phyloP scores from a whole-genome alignment of 2,888 invertebrate species.

The Merodon equestris region DNA sequence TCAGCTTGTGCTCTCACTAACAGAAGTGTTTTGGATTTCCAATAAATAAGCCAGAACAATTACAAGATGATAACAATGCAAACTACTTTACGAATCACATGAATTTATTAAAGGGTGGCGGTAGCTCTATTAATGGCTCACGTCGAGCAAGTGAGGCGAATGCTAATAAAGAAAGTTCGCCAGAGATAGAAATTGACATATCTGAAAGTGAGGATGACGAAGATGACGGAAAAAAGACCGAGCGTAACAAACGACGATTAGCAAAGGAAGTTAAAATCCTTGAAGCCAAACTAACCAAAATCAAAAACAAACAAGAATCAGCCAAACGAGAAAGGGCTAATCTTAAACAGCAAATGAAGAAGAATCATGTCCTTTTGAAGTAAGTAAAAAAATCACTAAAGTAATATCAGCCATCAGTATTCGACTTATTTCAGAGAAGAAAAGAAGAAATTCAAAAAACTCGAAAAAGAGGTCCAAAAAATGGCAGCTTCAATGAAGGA shows the following conservation, averaged over 20 bases:
- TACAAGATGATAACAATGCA: slow-evolving; percentile 35
- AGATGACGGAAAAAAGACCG: slow-evolving; percentile 82
- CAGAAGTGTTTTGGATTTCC: slow-evolving; percentile 1
- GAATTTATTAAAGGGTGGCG: slow-evolving; percentile 70
- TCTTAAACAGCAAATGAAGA: slow-evolving; percentile 89
- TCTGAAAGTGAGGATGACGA: slow-evolving; percentile 84
- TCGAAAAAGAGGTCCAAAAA: slow-evolving; percentile 93
- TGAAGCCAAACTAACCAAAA: slow-evolving; percentile 79
- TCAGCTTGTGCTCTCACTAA: slow-evolving; percentile 43
- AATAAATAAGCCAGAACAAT: slow-evolving; percentile 9
- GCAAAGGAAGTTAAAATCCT: slow-evolving; percentile 78
- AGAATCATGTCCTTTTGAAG: slow-evolving; percentile 88
- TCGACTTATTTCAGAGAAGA: slow-evolving; percentile 82
- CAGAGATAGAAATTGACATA: slow-evolving; percentile 82
- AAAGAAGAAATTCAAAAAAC: slow-evolving; percentile 88
- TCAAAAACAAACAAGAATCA: slow-evolving; percentile 84
- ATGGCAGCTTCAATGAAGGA: slow-evolving; percentile 94
- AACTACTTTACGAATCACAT: slow-evolving; percentile 51
- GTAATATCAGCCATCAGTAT: background rate
- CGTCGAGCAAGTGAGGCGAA: slow-evolving; percentile 77
- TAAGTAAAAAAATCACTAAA: slow-evolving; percentile 71
- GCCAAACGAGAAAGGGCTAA: slow-evolving; percentile 89
- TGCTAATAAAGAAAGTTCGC: slow-evolving; percentile 80
- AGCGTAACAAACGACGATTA: slow-evolving; percentile 86
- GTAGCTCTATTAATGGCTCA: slow-evolving; percentile 74